Conservation (phyloP, 2,113 vertebrate genomes). For the Podiceps cristatus region DNA sequence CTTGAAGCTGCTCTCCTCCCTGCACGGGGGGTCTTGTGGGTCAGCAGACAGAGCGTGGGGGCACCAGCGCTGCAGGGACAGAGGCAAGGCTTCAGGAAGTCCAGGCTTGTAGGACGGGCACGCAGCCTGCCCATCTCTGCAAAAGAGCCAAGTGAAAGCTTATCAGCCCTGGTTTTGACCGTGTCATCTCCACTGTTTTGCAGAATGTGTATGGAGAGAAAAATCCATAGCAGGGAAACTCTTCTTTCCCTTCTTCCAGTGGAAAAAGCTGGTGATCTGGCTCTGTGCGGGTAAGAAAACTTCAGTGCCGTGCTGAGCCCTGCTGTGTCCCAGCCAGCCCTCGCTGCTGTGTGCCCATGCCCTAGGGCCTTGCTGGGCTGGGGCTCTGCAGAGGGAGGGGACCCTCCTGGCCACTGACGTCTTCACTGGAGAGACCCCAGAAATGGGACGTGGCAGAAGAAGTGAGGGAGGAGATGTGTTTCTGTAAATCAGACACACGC, state of each 20-base stretch:
- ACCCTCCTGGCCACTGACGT: background rate
- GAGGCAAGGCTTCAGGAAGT: background rate
- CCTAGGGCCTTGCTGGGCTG: too few relatives aligned
- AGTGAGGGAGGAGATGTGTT: background rate
- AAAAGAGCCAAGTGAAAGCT: background rate
- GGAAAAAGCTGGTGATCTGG: background rate
- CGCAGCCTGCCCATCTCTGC: background rate
- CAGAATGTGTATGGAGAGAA: background rate
- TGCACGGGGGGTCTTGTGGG: fast-evolving
- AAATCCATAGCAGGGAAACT: background rate
- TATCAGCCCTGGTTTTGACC: background rate
- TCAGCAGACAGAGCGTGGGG: background rate
- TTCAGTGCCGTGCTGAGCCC: background rate
- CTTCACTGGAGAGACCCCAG: background rate
- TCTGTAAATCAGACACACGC: background rate
- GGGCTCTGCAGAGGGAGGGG: background rate
- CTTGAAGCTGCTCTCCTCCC: background rate
- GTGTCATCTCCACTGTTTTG: background rate
- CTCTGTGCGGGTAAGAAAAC: background rate
- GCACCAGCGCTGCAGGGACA: fast-evolving
- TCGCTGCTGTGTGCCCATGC: fast-evolving
- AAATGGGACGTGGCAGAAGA: background rate
- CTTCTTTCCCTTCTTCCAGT: background rate
- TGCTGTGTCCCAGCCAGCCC: background rate
- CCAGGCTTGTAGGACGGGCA: background rate